Percentiles rank a stretch among this genome's conserved stretches.
Conservation (phyloP, 2,888 invertebrate genomes). For the Diaperis boleti region DNA sequence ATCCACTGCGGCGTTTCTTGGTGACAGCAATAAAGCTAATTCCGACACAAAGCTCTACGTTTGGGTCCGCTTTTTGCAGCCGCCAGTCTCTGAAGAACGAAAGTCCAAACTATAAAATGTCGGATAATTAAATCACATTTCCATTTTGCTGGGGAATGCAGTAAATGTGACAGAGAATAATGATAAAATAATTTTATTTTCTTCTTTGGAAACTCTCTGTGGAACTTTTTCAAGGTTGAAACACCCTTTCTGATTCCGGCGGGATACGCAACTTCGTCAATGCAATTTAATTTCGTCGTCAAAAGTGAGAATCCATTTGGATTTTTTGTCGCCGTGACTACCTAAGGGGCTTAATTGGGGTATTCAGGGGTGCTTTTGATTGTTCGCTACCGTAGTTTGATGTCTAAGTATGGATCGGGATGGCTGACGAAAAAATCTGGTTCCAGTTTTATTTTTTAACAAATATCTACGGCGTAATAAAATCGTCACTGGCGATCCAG, state of each 20-base stretch:
- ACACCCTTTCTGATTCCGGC: conserved; percentile 23
- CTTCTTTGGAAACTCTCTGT: conserved; percentile 36
- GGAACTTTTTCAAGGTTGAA: conserved; percentile 40
- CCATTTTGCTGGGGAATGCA: conserved; percentile 48
- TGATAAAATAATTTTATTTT: conserved; percentile 47
- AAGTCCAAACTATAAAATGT: conserved; percentile 48
- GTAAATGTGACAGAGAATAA: conserved; percentile 45
- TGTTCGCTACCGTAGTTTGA: too few species aligned
- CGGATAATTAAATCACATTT: conserved; percentile 49
- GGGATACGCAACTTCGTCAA: conserved; percentile 23
- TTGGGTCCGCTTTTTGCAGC: conserved; percentile 42
- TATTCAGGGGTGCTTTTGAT: conserved; percentile 25
- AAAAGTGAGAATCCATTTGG: conserved; percentile 26
- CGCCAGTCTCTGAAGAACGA: too few species aligned
- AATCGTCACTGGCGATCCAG: conserved; percentile 1
- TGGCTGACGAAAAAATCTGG: too few species aligned
- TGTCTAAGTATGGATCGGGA: too few species aligned
- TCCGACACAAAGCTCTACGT: conserved; percentile 47
- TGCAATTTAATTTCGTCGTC: conserved; percentile 23
- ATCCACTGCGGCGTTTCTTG: conserved; percentile 46
- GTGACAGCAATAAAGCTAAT: conserved; percentile 48
- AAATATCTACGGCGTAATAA: too few species aligned
- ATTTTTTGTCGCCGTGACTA: background rate
- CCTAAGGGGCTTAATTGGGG: conserved; percentile 15
- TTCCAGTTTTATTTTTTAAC: too few species aligned